phyloP scores from a whole-genome alignment of 37 sponge, comb jelly and placozoan species.

The Agelas oroides region DNA sequence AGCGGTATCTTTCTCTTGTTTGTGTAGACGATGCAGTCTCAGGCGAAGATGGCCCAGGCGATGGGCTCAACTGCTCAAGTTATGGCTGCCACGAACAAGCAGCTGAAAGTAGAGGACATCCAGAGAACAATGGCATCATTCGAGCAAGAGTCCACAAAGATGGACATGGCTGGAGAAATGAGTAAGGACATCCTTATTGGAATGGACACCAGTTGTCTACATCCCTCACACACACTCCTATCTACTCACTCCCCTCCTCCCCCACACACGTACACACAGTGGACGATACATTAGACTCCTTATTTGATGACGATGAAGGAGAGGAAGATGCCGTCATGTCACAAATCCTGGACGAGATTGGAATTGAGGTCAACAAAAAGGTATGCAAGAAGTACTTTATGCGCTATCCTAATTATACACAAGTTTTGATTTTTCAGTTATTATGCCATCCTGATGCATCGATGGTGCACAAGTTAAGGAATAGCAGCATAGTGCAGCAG shows the following conservation, averaged over 20 bases:
- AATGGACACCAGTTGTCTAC: no score
- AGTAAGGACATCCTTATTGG: constrained; percentile 72
- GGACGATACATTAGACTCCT: constrained; percentile 92
- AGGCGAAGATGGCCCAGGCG: constrained; percentile 79
- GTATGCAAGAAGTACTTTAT: constrained; percentile 50
- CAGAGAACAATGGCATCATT: constrained; percentile 92
- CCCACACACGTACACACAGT: constrained; percentile 60
- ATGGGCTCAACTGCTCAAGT: constrained; percentile 88
- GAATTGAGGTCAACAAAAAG: constrained; percentile 92
- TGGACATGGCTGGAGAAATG: constrained; percentile 98
- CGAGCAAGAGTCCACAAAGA: constrained; percentile 93
- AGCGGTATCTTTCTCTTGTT: neutral
- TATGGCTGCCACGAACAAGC: constrained; percentile 91
- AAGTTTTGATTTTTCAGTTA: no score
- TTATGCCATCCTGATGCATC: neutral
- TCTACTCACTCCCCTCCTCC: neutral
- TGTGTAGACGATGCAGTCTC: constrained; percentile 69
- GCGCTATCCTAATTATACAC: no score
- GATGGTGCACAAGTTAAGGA: no score
- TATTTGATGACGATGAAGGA: constrained; percentile 95
- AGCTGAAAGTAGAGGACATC: constrained; percentile 86
- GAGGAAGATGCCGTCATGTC: constrained; percentile 90
- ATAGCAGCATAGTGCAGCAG: no score
- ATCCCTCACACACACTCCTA: neutral
- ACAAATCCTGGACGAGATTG: constrained; percentile 98